A percentile compares a stretch with the other conserved stretches of the same genome.
These are phyloP conservation scores for Cephalotes varians DNA, from an alignment of 2,888 invertebrate species.

Conservation along the genomic window DNA sequence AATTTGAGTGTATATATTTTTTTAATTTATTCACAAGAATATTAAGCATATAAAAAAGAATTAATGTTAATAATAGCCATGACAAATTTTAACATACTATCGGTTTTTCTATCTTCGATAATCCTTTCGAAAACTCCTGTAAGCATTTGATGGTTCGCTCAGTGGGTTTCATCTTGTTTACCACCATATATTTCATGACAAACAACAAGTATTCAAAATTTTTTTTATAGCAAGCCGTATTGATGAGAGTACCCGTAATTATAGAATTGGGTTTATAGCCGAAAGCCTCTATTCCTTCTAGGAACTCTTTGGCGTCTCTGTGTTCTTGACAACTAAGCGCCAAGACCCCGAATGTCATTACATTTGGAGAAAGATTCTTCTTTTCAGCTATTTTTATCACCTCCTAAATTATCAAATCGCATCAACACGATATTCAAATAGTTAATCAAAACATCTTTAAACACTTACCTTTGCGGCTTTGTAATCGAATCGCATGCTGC, in stretches of 20 bases:
- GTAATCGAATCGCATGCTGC: conserved; percentile 90
- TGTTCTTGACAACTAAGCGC: conserved; percentile 91
- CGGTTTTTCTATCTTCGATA: conserved; percentile 26
- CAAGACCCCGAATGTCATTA: conserved; percentile 95
- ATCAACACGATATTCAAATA: not conserved
- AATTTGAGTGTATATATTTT: not conserved
- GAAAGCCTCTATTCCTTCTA: conserved; percentile 90
- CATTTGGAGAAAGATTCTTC: conserved; percentile 87
- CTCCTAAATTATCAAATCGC: conserved; percentile 81
- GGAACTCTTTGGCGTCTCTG: conserved; percentile 89
- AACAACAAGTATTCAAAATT: conserved; percentile 90
- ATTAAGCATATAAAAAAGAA: not conserved
- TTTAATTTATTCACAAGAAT: not conserved
- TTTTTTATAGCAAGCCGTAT: conserved; percentile 88
- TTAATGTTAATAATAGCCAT: not conserved
- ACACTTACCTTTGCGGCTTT: conserved; percentile 89
- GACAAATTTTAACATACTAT: conserved; percentile 42
- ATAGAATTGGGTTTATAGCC: conserved; percentile 90
- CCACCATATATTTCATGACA: conserved; percentile 89
- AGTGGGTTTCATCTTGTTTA: conserved; percentile 89
- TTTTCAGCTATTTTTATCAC: conserved; percentile 53
- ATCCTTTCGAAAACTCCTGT: not conserved
- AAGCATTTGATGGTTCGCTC: conserved; percentile 80
- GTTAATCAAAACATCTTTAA: not conserved
- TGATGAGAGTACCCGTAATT: conserved; percentile 92